A percentile compares a stretch with the other conserved stretches of the same genome.
These are phyloP conservation scores for Pocillopora meandrina DNA, from an alignment of 92 coral and sea anemone species.

Conservation along the genomic window DNA sequence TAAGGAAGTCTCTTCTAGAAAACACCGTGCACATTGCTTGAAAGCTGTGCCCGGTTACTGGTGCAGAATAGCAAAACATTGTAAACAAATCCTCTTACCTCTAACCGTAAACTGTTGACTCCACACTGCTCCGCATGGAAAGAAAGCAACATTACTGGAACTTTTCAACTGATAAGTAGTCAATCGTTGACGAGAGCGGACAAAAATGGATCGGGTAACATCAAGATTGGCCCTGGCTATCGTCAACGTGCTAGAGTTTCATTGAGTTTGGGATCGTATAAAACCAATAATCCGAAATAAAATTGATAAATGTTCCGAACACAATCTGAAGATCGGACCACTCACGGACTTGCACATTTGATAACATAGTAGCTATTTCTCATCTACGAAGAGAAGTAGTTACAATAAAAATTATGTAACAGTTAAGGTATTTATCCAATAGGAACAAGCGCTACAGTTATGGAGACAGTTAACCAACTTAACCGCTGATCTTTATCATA, in stretches of 20 bases:
- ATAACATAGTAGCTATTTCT: background rate
- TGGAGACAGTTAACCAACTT: too few species aligned
- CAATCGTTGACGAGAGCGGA: background rate
- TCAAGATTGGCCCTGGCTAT: background rate
- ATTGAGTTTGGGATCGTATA: background rate
- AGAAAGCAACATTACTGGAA: too few species aligned
- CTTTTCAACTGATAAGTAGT: too few species aligned
- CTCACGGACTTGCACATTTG: background rate
- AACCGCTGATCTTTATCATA: too few species aligned
- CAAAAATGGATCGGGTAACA: background rate
- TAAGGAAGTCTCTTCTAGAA: background rate
- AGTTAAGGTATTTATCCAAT: too few species aligned
- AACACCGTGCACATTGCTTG: background rate
- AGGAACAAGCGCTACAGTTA: too few species aligned
- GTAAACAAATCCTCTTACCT: too few species aligned
- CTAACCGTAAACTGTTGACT: background rate
- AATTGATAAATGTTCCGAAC: background rate
- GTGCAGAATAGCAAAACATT: background rate
- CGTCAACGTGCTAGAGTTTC: background rate
- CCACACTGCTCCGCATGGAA: too few species aligned
- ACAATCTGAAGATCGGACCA: slow-evolving; percentile 1
- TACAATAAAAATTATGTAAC: too few species aligned
- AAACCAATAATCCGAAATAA: background rate
- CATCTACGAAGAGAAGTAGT: too few species aligned
- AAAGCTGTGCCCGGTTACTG: background rate